Conservation (phyloP, 2,888 invertebrate species). For the Thereva nobilitata region DNA sequence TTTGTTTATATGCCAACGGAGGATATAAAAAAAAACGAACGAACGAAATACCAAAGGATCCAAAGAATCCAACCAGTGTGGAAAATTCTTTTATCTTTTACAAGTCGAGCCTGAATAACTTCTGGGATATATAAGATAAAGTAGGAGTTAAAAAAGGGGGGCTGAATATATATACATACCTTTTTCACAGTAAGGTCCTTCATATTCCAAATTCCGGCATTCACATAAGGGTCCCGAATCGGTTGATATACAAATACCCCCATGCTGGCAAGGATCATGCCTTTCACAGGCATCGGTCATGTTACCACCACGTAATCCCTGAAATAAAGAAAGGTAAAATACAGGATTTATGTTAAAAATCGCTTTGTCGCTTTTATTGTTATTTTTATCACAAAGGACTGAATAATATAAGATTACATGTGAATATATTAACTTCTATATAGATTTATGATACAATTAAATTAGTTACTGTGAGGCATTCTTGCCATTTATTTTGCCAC, state of each 20-base stretch:
- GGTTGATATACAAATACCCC: conserved; percentile 93
- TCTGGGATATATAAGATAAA: not conserved
- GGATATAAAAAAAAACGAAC: too few relatives aligned
- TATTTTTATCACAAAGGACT: not conserved
- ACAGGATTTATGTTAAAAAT: not conserved
- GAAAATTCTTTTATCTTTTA: too few relatives aligned
- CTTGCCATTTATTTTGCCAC: too few relatives aligned
- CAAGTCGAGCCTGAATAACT: too few relatives aligned
- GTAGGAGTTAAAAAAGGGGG: not conserved
- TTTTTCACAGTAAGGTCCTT: conserved; percentile 93
- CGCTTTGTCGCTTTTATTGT: conserved; percentile 1
- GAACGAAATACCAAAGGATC: too few relatives aligned
- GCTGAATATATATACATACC: conserved; percentile 64
- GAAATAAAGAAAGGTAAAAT: conserved; percentile 38
- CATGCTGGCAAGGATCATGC: conserved; percentile 91
- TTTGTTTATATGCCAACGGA: too few relatives aligned
- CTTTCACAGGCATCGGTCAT: conserved; percentile 84
- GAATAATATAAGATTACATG: not conserved
- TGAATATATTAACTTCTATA: too few relatives aligned
- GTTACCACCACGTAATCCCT: conserved; percentile 64
- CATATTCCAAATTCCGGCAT: conserved; percentile 89
- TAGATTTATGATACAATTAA: too few relatives aligned
- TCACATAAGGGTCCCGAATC: conserved; percentile 95
- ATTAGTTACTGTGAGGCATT: too few relatives aligned
- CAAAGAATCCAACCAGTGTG: too few relatives aligned